Base-by-base conservation (phyloP, 2,113 vertebrate species). In the Lonchura striata region DNA sequence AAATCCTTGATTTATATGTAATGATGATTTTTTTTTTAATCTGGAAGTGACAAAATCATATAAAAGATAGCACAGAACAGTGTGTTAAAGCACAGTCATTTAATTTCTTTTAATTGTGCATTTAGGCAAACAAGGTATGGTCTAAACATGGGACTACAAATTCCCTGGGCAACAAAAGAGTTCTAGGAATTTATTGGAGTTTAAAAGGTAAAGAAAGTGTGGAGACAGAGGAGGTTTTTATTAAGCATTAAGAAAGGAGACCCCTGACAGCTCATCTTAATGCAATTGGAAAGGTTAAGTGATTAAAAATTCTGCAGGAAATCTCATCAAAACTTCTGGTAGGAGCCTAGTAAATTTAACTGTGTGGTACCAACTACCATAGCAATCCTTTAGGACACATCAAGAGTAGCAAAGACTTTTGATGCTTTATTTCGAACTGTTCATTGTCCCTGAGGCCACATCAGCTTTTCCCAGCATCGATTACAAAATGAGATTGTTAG, bases 401-500 rank as follows among this genome's bases (percentile, higher is more conserved):
- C 60, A 71, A 65, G 86, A 77, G 61, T 23, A 77, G 44, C 22
- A 50, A 65, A 78, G 57, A 14, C 49, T 86, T 96, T 79, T 53
- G 75, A 92, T 81, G 16, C 30, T 93, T 77, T 90, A 19, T 85
- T 91, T 86, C 42, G 74, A 65, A 21, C 69, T 54, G 19, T 46
- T 94, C 81, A 27, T 83, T 81, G 82, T 96, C 83, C 83, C 85
- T 82, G 63, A 96, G 79, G 84, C 57, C 70, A 86, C 89, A 92
- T 71, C 61, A 82, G 16, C 33, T 88, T 95, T 91, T 92, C 56
- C 64, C 50, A 49, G 23, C 52, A 82, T 7, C 6, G 16, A 78
- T 77, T 33, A 82, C 81, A 72, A 41, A 72, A 96, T 86, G 95
- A 95, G 82, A 97, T 70, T 56, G 57, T 84, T 92, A 92, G 77